Base-by-base conservation (phyloP, 2,888 invertebrate species). In the Ernsta delagoae region DNA sequence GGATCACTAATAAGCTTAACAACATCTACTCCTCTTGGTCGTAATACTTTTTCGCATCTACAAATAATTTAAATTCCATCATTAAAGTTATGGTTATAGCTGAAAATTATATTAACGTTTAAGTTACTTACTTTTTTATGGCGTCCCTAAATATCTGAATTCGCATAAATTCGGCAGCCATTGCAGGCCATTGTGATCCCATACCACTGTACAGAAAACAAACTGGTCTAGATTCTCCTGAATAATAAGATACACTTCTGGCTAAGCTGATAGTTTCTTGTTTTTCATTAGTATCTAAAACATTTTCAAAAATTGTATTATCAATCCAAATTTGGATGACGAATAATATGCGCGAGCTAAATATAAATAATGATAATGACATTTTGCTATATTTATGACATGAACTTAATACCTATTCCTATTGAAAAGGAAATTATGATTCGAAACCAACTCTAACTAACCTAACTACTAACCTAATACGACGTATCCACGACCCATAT, bases 131-230 rank as follows among this genome's bases (percentile, higher is more conserved):
- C 91, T 83, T 80, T 77, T 92, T 83, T 70, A 96, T 94, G 11
- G 93, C 87, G 9, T 85, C 84, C 5, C 94, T 90, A 80, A 96
- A 96, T 9, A 94, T 83, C 0, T 95, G 95, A 73, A 96, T 88
- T 57, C 88, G 83, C 95, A 96, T 94, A 75, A 96, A 92, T 59
- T 94, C 90, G 24, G 89, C 80, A 0, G 95, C 96, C 96, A 96
- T 96, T 16, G 95, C 95, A 34, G 92, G 84, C 96, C 96, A 96
- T 80, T 96, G 96, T 0, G 95, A 94, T 6, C 96, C 96, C 96
- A 96, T 96, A 4, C 96, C 96, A 70, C 96, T 95, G 88, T 96
- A 96, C 70, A 96, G 94, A 79, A 94, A 96, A 95, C 96, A 96
- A 7, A 96, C 83, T 0, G 95, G 95, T 0, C 94, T 81, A 31